These are phyloP conservation scores for Elachura formosa DNA, from an alignment of 2,113 vertebrate genomes.

Conservation along the genomic window DNA sequence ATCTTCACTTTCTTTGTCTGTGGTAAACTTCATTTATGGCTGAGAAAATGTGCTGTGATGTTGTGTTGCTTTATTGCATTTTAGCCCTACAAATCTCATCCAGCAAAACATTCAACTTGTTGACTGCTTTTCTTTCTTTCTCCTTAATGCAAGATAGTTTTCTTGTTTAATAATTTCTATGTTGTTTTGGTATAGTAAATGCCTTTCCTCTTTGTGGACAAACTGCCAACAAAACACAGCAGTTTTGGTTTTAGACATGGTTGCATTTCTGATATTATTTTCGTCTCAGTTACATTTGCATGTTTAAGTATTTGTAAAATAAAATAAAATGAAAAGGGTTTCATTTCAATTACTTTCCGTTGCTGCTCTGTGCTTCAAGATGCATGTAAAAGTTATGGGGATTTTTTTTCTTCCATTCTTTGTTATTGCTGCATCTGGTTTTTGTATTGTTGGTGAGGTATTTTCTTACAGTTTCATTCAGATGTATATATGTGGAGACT, in stretches of 20 bases:
- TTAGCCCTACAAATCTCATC: not conserved
- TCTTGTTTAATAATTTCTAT: not conserved
- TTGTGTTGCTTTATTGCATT: not conserved
- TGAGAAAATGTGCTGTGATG: not conserved
- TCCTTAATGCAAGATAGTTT: not conserved
- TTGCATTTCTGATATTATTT: not conserved
- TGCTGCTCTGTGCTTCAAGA: not conserved
- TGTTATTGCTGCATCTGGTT: not conserved
- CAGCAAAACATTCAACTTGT: not conserved
- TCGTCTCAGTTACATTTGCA: not conserved
- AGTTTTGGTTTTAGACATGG: not conserved
- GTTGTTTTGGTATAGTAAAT: not conserved
- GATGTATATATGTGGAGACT: not conserved
- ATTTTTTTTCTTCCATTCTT: not conserved
- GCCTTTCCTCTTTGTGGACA: not conserved
- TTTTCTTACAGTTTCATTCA: not conserved
- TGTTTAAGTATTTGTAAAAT: not conserved
- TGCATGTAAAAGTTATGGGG: not conserved
- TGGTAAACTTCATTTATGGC: not conserved
- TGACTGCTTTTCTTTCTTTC: not conserved
- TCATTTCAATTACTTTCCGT: not conserved
- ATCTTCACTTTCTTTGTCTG: not conserved
- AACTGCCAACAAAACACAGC: accelerated
- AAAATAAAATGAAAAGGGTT: not conserved
- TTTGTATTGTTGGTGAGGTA: not conserved